Conservation (phyloP, 2,888 invertebrate genomes). For the Diarsia brunnea region DNA sequence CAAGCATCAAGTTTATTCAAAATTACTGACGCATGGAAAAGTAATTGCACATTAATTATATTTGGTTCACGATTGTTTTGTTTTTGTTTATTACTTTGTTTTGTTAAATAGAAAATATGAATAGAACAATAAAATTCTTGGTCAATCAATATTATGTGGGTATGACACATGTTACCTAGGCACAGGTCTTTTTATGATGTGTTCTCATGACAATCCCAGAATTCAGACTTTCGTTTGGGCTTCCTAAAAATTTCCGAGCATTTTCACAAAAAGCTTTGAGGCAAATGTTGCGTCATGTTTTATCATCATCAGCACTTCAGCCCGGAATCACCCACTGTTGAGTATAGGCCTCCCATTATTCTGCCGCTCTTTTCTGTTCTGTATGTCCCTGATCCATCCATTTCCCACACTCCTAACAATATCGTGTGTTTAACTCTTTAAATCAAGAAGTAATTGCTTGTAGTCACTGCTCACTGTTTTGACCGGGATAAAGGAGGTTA, state of each 20-base stretch:
- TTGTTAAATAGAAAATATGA: no score
- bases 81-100: no score
- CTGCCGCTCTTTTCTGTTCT: no score
- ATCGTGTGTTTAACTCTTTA: not conserved
- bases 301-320: no score
- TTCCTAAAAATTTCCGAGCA: not conserved
- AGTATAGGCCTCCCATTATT: no score
- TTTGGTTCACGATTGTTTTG: slow-evolving; percentile 2
- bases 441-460: not conserved
- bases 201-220: not conserved
- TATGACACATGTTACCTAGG: no score
- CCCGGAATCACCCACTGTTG: no score
- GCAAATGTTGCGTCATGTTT: not conserved
- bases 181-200: not conserved
- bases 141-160: not conserved
- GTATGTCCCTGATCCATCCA: no score
- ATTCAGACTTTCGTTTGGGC: not conserved
- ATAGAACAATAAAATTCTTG: no score
- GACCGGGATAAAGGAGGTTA: not conserved
- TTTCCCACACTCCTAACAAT: no score
- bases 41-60: slow-evolving; percentile 32
- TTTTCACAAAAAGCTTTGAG: not conserved
- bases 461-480: not conserved
- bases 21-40: slow-evolving; percentile 32
- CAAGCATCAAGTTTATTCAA: slow-evolving; percentile 36